Evolutionary conservation across 2,113 vertebrate species (phyloP), one percentile per base, ranked within the genome.

Genomic region (Lasiurus cinereus): DNA sequence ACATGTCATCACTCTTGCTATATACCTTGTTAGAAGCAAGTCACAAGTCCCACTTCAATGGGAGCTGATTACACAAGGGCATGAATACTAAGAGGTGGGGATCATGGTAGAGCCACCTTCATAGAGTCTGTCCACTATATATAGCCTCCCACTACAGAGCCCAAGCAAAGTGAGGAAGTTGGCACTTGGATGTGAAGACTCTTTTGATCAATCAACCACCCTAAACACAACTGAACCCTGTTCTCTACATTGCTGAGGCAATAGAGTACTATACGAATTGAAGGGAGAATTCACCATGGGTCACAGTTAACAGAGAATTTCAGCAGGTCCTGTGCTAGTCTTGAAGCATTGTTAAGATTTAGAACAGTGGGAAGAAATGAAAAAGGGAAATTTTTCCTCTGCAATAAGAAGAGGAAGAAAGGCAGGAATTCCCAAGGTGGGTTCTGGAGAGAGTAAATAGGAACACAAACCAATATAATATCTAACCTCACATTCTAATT

Each of bases 371-470:
- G 29, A 66, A 93, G 22, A 19, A 91, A 43, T 39, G 8, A 64
- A 31, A 85, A 85, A 54, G 10, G 56, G 62, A 85, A 15, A 73
- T 2, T 66, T 62, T 76, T 90, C 27, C 86, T 94, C 59, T 74
- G 22, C 22, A 33, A 59, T 66, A 54, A 88, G 33, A 36, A 88
- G 36, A 66, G 11, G 22, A 9, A 67, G 76, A 91, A 21, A 83
- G 31, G 33, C 48, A 85, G 72, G 8, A 84, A 52, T 36, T 54
- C 50, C 73, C 52, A 39, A 92, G 16, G 52, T 77, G 31, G 29
- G 18, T 50, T 89, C 80, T 94, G 33, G 22, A 95, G n/a, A 77
- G 39, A 86, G 52, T 67, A 74, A 64, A 12, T 24, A 73, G 64
- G 54, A 69, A 72, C 16, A 90, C 16, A 95, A 83, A 67, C 36